Base-by-base conservation (phyloP, 2,888 invertebrate species). In the Aspidapion aeneum region DNA sequence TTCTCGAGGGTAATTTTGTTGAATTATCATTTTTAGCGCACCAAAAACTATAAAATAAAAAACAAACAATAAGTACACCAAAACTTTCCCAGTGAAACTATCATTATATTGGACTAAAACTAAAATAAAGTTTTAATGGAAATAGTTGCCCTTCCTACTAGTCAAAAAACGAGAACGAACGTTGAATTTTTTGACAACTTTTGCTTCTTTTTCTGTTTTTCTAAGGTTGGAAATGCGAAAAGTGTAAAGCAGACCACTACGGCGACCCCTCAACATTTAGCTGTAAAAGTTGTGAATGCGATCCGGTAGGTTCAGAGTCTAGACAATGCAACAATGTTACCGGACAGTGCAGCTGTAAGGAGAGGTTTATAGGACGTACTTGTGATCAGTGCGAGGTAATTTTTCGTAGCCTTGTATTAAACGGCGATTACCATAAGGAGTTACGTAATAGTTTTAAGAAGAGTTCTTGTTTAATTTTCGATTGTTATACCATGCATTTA, bases 281-380 rank as follows among this genome's bases (percentile, higher is more conserved):
- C 68, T 93, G 93, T 78, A 84, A 84, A 71, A 80, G 86, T 17
- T 96, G 98, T 79, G 85, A 86, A 63, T 98, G 98, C 80, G 86
- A 89, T 75, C 82, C 83, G 0, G 77, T 84, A 9, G 97, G 97
- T 59, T 89, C 96, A 55, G 81, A 85, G 70, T 85, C 86, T 0
- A 82, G 81, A 3, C 83, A 86, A 52, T 95, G 94, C 80, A 87
- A 94, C 74, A 82, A 86, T 66, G 82, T 84, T 63, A 84, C 85
- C 12, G 94, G 94, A 0, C 89, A 89, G 75, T 95, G 94, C 78
- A 80, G 85, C 20, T 95, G 94, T 76, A 85, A 85, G 55, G 83
- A 85, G 18, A 86, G 87, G 70, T 93, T 88, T 80, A 80, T 83
- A 0, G 93, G 91, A 0, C 84, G 88, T 65, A 86, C 87, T 51